Evolutionary conservation across 1,140 invertebrate genomes (phyloP), one percentile per base, ranked within the genome.

Genomic region (Drosophila gunungcola): DNA sequence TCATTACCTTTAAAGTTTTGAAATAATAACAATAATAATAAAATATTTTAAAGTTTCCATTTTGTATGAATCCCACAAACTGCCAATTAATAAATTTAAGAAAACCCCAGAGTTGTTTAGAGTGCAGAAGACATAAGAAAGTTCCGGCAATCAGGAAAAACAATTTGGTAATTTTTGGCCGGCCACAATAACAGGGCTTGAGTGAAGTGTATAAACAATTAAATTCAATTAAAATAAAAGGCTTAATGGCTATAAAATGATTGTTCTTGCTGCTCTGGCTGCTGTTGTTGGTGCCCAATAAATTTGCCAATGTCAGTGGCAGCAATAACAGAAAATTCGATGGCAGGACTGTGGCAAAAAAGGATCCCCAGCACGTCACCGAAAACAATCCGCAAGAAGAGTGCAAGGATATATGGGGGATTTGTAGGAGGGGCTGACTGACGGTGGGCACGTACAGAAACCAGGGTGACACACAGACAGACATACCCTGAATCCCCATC

Each of bases 211-310:
- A 74, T 84, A 69, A 70, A 83, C 84, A 83, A 83, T 88, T 89
- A 89, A 89, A 88, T 89, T 84, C 84, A 88, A 88, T 88, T 89
- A 89, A 83, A 88, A 80, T 67, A 69, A 78, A 86, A 78, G 48
- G 78, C 82, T 81, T 90, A 89, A 88, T 89, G 77, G 80, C 76
- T 63, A 73, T 78, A 83, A 88, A 84, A 79, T 78, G 80, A 89
- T 89, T 88, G 73, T 80, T 80, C 61, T 78, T 65, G 39, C 32
- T 38, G 12, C 27, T 38, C 42, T 12, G 55, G 25, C 29, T 52
- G 58, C 29, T 16, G 41, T 51, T 65, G 60, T 65, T 43, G 62
- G 3, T 60, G 62, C 25, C 43, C 49, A 72, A 77, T 85, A 83
- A 74, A 83, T 79, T 83, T 79, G 61, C 51, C 74, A 80, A 34